These are phyloP conservation scores for Conus betulinus DNA, from an alignment of 1,140 invertebrate genomes.

Conservation along the genomic window DNA sequence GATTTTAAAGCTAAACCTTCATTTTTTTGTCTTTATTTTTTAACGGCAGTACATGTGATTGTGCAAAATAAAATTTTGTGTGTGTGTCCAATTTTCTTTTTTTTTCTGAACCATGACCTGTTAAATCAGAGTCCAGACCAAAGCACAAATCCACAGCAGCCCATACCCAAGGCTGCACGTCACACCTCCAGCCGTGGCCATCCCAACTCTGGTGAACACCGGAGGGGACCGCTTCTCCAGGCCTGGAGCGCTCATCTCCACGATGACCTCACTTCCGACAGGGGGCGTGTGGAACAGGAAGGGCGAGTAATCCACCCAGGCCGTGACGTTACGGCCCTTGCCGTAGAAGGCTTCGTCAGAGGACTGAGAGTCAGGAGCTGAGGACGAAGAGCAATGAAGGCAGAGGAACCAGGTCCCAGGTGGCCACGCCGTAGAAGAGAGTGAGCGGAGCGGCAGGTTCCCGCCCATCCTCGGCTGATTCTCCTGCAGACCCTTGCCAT, in stretches of 20 bases:
- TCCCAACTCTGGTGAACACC: constrained; percentile 30
- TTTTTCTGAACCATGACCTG: not conserved
- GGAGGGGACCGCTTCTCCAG: constrained; percentile 42
- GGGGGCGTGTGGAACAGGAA: constrained; percentile 37
- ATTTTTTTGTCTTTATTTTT: too few species aligned
- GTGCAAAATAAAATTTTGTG: not conserved
- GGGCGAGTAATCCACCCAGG: constrained; percentile 33
- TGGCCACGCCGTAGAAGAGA: constrained; percentile 45
- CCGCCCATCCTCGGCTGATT: not conserved
- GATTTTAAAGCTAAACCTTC: not conserved
- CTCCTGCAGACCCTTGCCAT: not conserved
- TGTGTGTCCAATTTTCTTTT: not conserved
- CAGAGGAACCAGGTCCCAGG: constrained; percentile 44
- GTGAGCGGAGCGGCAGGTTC: not conserved
- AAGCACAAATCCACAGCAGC: not conserved
- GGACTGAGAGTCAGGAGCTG: not conserved
- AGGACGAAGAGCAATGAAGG: not conserved
- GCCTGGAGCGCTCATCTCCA: constrained; percentile 26
- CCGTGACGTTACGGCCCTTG: constrained; percentile 42
- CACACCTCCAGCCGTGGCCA: not conserved
- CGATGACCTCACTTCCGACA: constrained; percentile 19
- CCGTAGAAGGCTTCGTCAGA: constrained; percentile 40
- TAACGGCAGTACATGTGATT: not conserved
- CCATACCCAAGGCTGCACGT: not conserved
- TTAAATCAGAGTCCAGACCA: not conserved